These are phyloP conservation scores for Drosophila seclusa DNA, from an alignment of 2,888 invertebrate genomes.

Conservation along the genomic window DNA sequence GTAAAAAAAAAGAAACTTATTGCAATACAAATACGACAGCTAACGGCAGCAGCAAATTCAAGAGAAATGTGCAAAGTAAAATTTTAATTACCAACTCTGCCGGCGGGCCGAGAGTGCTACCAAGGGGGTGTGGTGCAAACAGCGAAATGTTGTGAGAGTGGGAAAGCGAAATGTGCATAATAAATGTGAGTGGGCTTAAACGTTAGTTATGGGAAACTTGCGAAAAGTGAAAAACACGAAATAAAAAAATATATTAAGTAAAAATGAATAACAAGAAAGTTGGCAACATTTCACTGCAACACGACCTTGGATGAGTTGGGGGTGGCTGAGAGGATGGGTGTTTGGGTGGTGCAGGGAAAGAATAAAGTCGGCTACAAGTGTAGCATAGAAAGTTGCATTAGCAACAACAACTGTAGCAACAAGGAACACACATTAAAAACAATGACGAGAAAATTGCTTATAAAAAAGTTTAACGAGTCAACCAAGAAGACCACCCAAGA, in stretches of 20 bases:
- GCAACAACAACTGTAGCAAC: conserved; percentile 42
- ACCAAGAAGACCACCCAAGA: not conserved
- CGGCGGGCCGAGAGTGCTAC: not conserved
- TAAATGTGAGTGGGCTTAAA: conserved; percentile 74
- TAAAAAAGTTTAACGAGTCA: conserved; percentile 50
- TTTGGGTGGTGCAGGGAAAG: conserved; percentile 41
- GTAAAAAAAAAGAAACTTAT: conserved; percentile 13
- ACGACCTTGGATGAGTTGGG: conserved; percentile 42
- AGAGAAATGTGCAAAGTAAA: conserved; percentile 60
- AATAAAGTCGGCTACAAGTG: conserved; percentile 49
- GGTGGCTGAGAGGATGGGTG: conserved; percentile 8
- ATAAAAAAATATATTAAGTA: not conserved
- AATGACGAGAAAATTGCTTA: conserved; percentile 75
- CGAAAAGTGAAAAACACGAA: conserved; percentile 51
- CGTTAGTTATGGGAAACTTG: conserved; percentile 50
- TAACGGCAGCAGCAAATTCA: conserved; percentile 41
- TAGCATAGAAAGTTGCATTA: conserved; percentile 68
- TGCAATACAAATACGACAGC: conserved; percentile 7
- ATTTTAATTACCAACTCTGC: conserved; percentile 57
- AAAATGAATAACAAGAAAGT: conserved; percentile 26
- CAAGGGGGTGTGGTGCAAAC: conserved; percentile 6
- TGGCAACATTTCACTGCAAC: conserved; percentile 28
- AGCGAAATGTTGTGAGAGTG: conserved; percentile 50
- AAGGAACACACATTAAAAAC: conserved; percentile 55
- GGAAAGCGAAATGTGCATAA: conserved; percentile 64